Base-by-base conservation (phyloP, 92 coral and sea anemone species). In the Parazoanthus atlanticus region DNA sequence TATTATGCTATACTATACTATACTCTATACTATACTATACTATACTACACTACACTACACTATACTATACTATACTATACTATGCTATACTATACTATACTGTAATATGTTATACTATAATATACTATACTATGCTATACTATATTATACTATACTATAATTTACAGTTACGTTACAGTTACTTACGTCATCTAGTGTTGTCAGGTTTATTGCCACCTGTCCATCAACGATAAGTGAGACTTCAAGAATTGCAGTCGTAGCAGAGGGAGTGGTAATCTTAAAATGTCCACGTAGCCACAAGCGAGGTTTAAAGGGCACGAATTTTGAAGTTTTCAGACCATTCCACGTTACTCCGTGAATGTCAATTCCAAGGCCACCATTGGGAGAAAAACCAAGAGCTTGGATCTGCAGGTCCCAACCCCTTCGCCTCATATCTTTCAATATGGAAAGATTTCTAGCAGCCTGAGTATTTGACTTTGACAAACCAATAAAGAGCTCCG, bases 281-380 rank as follows among this genome's bases (percentile, higher is more conserved):
- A 84, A 70, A 28, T 25, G 78, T 31, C 87, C 87, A 69, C 79
- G 87, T 17, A 91, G 52, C 94, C 94, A 91, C 78, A 85, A 46
- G 38, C 84, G 84, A 79, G 78, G 74, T 2, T 31, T 15, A 26
- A 91, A 89, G 3, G 91, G 64, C 30, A 32, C 43, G 41, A 81
- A 30, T 30, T 34, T 26, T 17, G n/a, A 33, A 2, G 43, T 47
- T 19, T 85, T 30, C n/a, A 64, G 41, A 34, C 94, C 94, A 81
- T 91, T 91, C 94, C 94, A 91, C 29, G 74, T 43, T 0, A 47
- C 13, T 16, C 84, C 90, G 3, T 85, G 34, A 8, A 64, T 41
- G 7, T 23, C 10, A 9, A 25, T 30, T 43, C 6, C 5, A 26
- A 78, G 72, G 64, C 65, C 46, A 17, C 52, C 74, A 5, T 21